A percentile compares a stretch with the other conserved stretches of the same genome.
Evolutionary conservation across 1,140 invertebrate species (phyloP).

Genomic region (Planococcus citri): DNA sequence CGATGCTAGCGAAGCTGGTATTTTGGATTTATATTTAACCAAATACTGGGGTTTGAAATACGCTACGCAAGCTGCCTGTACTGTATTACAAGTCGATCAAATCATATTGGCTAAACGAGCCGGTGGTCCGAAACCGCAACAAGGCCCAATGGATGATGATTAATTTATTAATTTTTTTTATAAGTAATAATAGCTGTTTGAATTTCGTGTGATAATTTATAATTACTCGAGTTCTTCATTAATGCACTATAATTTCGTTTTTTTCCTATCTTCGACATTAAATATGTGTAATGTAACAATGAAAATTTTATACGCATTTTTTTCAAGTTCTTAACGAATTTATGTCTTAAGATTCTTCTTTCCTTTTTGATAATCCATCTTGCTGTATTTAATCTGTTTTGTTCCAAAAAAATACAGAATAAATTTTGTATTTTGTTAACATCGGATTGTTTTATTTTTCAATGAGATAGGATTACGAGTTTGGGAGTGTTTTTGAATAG

Average conservation of each 20-base stretch:
- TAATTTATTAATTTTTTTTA: not conserved
- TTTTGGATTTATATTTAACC: constrained; percentile 72
- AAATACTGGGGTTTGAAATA: constrained; percentile 94
- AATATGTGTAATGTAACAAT: not conserved
- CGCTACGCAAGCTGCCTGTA: constrained; percentile 80
- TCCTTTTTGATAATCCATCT: not conserved
- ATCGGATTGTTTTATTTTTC: too few relatives aligned
- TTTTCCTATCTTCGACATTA: not conserved
- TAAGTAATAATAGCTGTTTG: not conserved
- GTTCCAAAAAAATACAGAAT: not conserved
- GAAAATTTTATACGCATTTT: not conserved
- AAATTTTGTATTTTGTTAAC: constrained; percentile 4
- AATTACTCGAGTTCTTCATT: not conserved
- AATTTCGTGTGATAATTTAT: not conserved
- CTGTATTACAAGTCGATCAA: constrained; percentile 93
- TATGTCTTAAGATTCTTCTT: not conserved
- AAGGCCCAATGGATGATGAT: not conserved
- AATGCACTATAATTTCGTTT: not conserved
- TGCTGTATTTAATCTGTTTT: not conserved
- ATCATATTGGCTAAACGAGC: constrained; percentile 98
- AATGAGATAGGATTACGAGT: too few relatives aligned
- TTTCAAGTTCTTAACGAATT: not conserved
- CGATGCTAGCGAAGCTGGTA: constrained; percentile 59
- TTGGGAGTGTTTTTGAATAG: too few relatives aligned
- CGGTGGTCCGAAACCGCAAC: constrained; percentile 78